Base-by-base conservation (phyloP, 2,888 invertebrate species). In the Blera fallax region DNA sequence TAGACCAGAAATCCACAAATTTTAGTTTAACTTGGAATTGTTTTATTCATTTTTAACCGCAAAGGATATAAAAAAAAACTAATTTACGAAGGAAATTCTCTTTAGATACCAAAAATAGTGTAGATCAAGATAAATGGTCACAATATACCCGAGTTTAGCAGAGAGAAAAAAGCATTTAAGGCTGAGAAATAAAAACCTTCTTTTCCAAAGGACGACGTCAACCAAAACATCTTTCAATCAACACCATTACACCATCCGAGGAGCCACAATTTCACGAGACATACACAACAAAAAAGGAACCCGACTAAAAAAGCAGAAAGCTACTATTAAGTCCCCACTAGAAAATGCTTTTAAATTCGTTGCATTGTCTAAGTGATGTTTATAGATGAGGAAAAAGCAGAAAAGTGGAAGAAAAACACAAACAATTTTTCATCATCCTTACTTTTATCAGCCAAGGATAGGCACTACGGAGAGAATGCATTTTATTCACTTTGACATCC, bases 401-500 rank as follows among this genome's bases (percentile, higher is more conserved):
- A 50, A 50, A 52, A 65, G 32, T 58, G 45, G 43, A 65, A 58
- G 7, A 50, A 60, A 80, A 65, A 67, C 3, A 52, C 50, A 67
- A 74, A 45, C 62, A 34, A 70, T 81, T 76, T 70, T 76, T 56
- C 76, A 81, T 48, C 70, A 64, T 81, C 74, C 54, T 4, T 34
- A 56, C 37, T 54, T 62, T 11, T 32, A 6, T 52, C 37, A 29
- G 16, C n/a, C 11, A 10, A 32, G 73, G 32, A 16, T 3, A 16
- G 45, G 16, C 29, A 40, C 40, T 18, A 43, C 18, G n/a, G 14
- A 56, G 64, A 48, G 52, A 64, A 34, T 82, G 70, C 50, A 58
- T 76, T 82, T 69, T 77, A 70, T 82, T 82, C 70, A 76, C 70
- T 82, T 82, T 82, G 76, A 76, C 64, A 77, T 58, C 37, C 64